Percentiles rank a stretch among this genome's conserved stretches.
Evolutionary conservation across 2,113 vertebrate genomes (phyloP).

Genomic region (Sinocyclocheilus rhinocerous): DNA sequence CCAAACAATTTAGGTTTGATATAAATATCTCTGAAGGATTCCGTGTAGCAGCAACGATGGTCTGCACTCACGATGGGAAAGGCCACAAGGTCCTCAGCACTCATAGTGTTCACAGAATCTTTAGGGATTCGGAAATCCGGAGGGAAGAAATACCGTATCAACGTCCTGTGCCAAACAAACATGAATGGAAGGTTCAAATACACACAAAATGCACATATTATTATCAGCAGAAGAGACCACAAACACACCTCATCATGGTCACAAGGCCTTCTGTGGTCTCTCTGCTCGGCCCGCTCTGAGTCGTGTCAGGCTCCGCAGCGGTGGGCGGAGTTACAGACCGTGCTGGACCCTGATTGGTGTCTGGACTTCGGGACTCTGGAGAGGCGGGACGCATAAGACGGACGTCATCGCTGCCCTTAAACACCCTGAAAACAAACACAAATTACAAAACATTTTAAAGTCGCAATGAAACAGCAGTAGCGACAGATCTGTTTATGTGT

Average conservation of each 20-base stretch:
- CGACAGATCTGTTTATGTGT: not conserved
- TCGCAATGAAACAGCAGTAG: not conserved
- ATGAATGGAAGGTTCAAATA: not conserved
- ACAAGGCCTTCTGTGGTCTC: slow-evolving; percentile 86
- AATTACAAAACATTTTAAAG: not conserved
- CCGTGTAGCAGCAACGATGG: not conserved
- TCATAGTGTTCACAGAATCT: slow-evolving; percentile 94
- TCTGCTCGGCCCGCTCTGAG: slow-evolving; percentile 85
- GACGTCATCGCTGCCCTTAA: slow-evolving; percentile 92
- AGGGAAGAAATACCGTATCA: slow-evolving; percentile 94
- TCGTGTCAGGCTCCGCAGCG: slow-evolving; percentile 94
- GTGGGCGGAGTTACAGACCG: slow-evolving; percentile 83
- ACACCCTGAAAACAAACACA: slow-evolving; percentile 81
- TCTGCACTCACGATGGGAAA: slow-evolving; percentile 90
- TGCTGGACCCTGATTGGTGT: slow-evolving; percentile 80
- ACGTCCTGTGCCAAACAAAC: slow-evolving; percentile 81
- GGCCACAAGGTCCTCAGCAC: slow-evolving; percentile 87
- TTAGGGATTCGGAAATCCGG: slow-evolving; percentile 95
- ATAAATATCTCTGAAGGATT: not conserved
- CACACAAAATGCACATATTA: not conserved
- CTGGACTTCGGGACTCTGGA: slow-evolving; percentile 85
- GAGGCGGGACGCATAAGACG: slow-evolving; percentile 95
- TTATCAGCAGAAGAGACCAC: not conserved
- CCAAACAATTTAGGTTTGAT: not conserved
- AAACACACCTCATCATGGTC: slow-evolving; percentile 82